These are phyloP conservation scores for Pedicia rivosa DNA, from an alignment of 2,888 invertebrate genomes.

Conservation along the genomic window DNA sequence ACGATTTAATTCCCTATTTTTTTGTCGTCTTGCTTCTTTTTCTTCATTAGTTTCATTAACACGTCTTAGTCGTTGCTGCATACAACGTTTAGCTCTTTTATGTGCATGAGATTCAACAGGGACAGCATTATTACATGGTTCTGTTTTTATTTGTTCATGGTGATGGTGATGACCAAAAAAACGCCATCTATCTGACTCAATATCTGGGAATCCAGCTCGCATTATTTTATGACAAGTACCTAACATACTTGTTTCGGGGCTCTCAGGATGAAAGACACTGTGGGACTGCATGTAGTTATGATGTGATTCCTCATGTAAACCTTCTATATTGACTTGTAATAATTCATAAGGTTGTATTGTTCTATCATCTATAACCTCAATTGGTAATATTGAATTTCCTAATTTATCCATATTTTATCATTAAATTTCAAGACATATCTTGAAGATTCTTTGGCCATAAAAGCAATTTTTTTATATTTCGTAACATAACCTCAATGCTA, in stretches of 20 bases:
- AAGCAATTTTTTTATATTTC: too few species aligned
- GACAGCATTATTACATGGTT: too few species aligned
- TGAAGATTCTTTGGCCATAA: too few species aligned
- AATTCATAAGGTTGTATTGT: conserved; percentile 3
- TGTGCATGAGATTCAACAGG: neutral
- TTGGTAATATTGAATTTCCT: neutral
- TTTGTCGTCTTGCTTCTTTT: conserved; percentile 1
- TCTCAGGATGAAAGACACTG: too few species aligned
- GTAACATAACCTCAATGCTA: too few species aligned
- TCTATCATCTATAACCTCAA: conserved; percentile 2
- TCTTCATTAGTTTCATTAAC: conserved; percentile 4
- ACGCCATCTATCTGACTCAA: neutral
- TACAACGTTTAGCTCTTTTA: neutral
- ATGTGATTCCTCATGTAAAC: neutral
- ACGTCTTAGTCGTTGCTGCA: conserved; percentile 1
- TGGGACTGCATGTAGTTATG: too few species aligned
- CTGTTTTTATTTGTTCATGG: neutral
- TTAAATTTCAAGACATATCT: too few species aligned
- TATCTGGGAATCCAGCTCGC: too few species aligned
- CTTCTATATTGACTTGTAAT: conserved; percentile 6
- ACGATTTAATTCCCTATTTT: conserved; percentile 4
- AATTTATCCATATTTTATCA: conserved; percentile 1
- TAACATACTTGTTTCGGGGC: too few species aligned
- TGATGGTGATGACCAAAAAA: conserved; percentile 2
- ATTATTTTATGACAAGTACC: too few species aligned